Percentiles rank a stretch among this genome's conserved stretches.
Conservation (phyloP, 2,888 invertebrate species). For the Sphaerophoria taeniata region DNA sequence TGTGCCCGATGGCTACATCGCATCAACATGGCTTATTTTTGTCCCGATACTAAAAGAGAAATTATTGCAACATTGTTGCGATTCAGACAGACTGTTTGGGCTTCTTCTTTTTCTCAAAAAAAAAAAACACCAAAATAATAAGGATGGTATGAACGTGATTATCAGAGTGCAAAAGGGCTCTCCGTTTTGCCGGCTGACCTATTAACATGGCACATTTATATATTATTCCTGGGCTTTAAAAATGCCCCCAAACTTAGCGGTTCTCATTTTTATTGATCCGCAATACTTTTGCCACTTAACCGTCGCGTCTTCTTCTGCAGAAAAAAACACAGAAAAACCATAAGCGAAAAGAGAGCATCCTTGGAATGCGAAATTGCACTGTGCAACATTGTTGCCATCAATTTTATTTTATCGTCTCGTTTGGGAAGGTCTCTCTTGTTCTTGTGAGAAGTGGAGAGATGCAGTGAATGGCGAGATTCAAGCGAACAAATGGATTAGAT, state of each 20-base stretch:
- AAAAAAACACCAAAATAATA: slow-evolving; percentile 4
- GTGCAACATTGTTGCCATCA: slow-evolving; percentile 49
- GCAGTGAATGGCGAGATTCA: background rate
- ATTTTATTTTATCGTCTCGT: slow-evolving; percentile 28
- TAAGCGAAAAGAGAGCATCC: slow-evolving; percentile 1
- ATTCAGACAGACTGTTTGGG: slow-evolving; percentile 10
- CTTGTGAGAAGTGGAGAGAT: background rate
- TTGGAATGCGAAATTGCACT: slow-evolving; percentile 42
- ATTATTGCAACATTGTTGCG: slow-evolving; percentile 49
- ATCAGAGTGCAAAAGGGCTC: background rate
- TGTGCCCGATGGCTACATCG: background rate
- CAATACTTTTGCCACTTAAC: background rate
- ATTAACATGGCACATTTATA: slow-evolving; percentile 68
- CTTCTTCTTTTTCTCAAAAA: too few species aligned
- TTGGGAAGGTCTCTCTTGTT: slow-evolving; percentile 3
- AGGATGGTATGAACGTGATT: slow-evolving; percentile 51
- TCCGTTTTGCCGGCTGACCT: slow-evolving; percentile 47
- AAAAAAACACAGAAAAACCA: background rate
- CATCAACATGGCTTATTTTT: background rate
- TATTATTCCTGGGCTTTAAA: background rate
- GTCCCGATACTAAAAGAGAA: background rate
- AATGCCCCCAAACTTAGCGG: slow-evolving; percentile 13
- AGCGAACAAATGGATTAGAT: slow-evolving; percentile 31
- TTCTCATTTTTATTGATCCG: background rate
- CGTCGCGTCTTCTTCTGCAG: background rate